Evolutionary conservation across 2,888 invertebrate genomes (phyloP), one percentile per base, ranked within the genome.

Genomic region (Oithona nana): DNA sequence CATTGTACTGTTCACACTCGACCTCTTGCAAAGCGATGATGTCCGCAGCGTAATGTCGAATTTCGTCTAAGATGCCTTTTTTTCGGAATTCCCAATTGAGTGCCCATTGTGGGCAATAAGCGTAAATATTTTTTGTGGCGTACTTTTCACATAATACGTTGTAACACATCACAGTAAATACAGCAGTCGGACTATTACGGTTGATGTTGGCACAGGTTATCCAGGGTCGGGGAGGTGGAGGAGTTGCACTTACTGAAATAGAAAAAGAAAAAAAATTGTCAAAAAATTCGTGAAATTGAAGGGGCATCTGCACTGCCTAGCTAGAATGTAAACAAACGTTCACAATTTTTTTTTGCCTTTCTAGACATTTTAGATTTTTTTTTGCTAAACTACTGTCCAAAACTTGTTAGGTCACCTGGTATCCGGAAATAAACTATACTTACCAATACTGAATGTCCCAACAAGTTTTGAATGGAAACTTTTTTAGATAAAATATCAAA

Each of bases 161-260:
- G 80, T 98, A 98, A 76, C 97, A 97, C 89, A 98, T 93, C 70
- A 97, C 94, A 68, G 97, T 95, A 79, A 97, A 95, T 74, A 92
- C 87, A 78, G 58, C 57, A 50, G 50, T 50, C 20, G 63, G 63
- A 20, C 48, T 20, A 31, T 30, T 30, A 24, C 58, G 30, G 30
- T 60, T 49, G 4, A 52, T 28, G 8, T 56, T 24, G 11, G 58
- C 50, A n/a, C 50, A n/a, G 8, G 30, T 39, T 16, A 63, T 50
- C 63, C 63, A 63, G 11, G 50, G 49, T 50, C 63, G 50, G 13
- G 57, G 58, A 1, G 58, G 30, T 13, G 63, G 63, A n/a, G 52
- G 48, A 22, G 39, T 48, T 1, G 63, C 52, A 24, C 24, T 48
- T 22, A 63, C 63, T 56, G 54, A 3, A 64, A 64, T 24, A 28